Evolutionary conservation across 2,797 vertebrate genomes (phyloP).

Genomic region (Lepus townsendii): DNA sequence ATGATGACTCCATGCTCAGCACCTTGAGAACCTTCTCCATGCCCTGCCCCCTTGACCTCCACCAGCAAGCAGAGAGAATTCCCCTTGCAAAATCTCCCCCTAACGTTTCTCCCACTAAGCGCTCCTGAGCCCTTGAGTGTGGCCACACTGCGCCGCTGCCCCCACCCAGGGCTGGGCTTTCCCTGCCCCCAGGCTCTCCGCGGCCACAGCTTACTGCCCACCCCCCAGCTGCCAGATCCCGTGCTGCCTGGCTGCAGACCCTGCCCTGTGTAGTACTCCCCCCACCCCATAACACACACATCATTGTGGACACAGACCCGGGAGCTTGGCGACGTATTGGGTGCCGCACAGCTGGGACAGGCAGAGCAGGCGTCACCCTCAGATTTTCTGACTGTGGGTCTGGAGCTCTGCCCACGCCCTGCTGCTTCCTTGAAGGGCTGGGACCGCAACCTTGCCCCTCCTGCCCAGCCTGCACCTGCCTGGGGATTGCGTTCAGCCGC

Average conservation of each 20-base stretch:
- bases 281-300: accelerated
- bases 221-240: not conserved
- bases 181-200: not conserved
- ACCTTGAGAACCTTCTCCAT: not conserved
- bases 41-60: not conserved
- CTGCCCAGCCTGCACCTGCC: not conserved
- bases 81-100: not conserved
- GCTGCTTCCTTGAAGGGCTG: not conserved
- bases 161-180: not conserved
- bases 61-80: not conserved
- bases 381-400: not conserved
- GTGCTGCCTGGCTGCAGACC: not conserved
- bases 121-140: not conserved
- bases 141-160: not conserved
- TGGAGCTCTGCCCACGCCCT: not conserved
- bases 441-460: not conserved
- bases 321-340: not conserved
- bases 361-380: not conserved
- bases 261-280: not conserved
- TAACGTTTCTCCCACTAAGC: not conserved
- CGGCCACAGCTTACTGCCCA: not conserved
- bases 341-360: not conserved
- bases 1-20: not conserved
- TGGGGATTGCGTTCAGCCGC: not conserved
- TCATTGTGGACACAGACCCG: not conserved